Evolutionary conservation across 35 echinoderm and acorn worm species (phyloP).

Genomic region (Lytechinus variegatus): DNA sequence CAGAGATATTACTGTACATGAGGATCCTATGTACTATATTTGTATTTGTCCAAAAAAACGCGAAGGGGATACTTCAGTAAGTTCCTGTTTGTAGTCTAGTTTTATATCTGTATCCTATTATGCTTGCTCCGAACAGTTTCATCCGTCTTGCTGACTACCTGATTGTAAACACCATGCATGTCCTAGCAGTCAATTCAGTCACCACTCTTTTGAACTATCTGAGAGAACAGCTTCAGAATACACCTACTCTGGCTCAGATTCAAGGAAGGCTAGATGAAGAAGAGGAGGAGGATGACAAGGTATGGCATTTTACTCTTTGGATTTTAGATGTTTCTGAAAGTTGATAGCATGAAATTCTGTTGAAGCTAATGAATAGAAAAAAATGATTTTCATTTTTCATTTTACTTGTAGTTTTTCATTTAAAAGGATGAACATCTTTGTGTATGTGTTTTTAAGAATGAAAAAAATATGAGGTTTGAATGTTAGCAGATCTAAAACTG

Average conservation of each 20-base stretch:
- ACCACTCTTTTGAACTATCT: slow-evolving; percentile 92
- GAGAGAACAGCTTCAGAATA: slow-evolving; percentile 91
- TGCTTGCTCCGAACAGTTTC: slow-evolving; percentile 24
- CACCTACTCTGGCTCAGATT: slow-evolving; percentile 87
- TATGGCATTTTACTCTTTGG: not conserved
- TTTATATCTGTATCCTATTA: not conserved
- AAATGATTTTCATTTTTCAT: too few relatives aligned
- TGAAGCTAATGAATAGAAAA: too few relatives aligned
- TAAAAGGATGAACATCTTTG: too few relatives aligned
- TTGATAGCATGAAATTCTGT: too few relatives aligned
- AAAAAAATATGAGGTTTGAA: too few relatives aligned
- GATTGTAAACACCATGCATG: slow-evolving; percentile 99
- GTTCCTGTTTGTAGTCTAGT: not conserved
- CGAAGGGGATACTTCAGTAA: not conserved
- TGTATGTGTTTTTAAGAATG: too few relatives aligned
- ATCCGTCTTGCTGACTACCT: slow-evolving; percentile 95
- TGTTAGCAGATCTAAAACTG: too few relatives aligned
- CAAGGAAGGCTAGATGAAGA: slow-evolving; percentile 81
- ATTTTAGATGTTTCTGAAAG: too few relatives aligned
- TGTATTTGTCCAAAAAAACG: not conserved
- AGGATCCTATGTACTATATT: not conserved
- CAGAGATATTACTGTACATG: not conserved
- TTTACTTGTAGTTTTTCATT: too few relatives aligned
- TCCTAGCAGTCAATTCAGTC: slow-evolving; percentile 95
- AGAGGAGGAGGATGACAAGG: slow-evolving; percentile 76